Conservation (phyloP, 2,797 vertebrate genomes). For the Harpagifer antarcticus region DNA sequence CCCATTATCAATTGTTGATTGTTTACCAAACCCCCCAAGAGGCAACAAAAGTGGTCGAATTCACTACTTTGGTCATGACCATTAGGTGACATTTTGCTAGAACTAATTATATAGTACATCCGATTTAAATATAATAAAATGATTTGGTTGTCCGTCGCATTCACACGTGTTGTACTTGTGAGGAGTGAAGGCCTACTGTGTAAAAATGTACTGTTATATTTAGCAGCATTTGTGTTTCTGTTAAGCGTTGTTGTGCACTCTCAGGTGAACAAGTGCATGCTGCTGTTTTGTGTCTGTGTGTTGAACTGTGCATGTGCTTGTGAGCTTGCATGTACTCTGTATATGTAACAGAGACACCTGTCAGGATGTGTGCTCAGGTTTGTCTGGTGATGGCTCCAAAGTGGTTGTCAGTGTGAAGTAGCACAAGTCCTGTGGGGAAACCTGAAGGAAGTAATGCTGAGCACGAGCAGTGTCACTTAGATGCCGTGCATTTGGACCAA, state of each 20-base stretch:
- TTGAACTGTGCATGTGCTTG: constrained; percentile 3
- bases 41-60: not conserved
- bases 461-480: constrained; percentile 61
- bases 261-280: constrained; percentile 9
- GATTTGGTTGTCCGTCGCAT: not conserved
- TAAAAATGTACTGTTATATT: not conserved
- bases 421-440: constrained; percentile 77
- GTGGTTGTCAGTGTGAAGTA: constrained; percentile 81
- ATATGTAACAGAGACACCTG: constrained; percentile 65
- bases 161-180: not conserved
- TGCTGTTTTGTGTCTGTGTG: constrained; percentile 24
- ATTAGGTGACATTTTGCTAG: not conserved
- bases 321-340: constrained; percentile 35
- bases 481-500: constrained; percentile 51
- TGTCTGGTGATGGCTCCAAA: constrained; percentile 74
- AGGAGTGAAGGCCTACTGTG: not conserved
- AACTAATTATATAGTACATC: not conserved
- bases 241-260: not conserved
- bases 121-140: not conserved
- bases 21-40: not conserved
- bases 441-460: constrained; percentile 68
- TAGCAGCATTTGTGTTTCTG: not conserved
- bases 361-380: constrained; percentile 72
- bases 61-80: not conserved
- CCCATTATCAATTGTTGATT: constrained; percentile 3